Conservation (phyloP, 2,113 vertebrate genomes). For the Eptesicus fuscus region DNA sequence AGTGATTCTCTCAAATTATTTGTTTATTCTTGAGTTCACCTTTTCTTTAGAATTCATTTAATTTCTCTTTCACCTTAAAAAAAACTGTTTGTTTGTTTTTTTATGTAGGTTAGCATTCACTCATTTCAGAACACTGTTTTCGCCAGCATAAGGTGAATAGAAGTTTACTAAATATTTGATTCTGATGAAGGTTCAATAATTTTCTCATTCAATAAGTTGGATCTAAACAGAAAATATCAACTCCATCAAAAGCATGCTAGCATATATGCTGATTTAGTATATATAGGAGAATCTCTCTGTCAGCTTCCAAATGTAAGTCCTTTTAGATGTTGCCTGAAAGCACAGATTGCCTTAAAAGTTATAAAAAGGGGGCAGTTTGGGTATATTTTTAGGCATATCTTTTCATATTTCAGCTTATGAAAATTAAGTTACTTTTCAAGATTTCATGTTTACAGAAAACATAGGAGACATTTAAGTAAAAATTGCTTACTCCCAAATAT, state of each 20-base stretch:
- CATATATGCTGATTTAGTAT: background rate
- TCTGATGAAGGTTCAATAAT: background rate
- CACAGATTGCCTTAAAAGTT: background rate
- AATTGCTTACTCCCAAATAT: background rate
- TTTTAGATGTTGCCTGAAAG: background rate
- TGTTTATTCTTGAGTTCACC: slow-evolving; percentile 17
- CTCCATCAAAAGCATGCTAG: background rate
- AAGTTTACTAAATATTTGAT: slow-evolving; percentile 11
- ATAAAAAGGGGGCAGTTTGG: background rate
- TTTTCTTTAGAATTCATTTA: background rate
- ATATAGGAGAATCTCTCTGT: background rate
- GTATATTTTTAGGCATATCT: background rate
- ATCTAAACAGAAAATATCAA: background rate
- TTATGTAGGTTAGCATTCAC: background rate
- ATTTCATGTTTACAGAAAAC: background rate
- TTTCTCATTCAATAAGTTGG: background rate
- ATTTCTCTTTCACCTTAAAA: background rate
- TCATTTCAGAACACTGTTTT: background rate
- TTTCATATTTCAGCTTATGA: background rate
- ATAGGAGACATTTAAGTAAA: background rate
- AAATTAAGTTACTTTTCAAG: background rate
- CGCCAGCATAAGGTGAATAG: background rate
- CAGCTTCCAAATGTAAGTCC: background rate
- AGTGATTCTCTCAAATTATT: background rate
- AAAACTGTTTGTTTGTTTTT: background rate